Evolutionary conservation across 2,888 invertebrate species (phyloP), one percentile per base, ranked within the genome.

Genomic region (Agrotis segetum): DNA sequence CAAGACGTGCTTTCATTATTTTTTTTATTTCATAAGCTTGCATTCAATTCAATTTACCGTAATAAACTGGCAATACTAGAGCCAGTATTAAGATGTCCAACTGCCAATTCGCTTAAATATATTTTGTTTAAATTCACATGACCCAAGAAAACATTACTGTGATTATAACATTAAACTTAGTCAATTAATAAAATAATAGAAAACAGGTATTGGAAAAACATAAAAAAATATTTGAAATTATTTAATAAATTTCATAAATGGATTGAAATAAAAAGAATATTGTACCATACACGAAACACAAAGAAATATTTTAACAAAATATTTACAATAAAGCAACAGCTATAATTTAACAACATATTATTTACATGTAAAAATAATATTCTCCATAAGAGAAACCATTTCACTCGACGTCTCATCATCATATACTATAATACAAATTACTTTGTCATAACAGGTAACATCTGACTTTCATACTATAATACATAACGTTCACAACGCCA

Each of bases 391-490:
- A 91, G 91, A 92, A 90, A 88, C 79, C 81, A 83, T 88, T 90
- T 88, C 87, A 88, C 89, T 89, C 90, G 88, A 88, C 90, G 88
- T 88, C 88, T 89, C 85, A 74, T 83, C 88, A 87, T 88, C 88
- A 88, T 91, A 90, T 92, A 91, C 91, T 95, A 95, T 93, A 93
- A 93, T 94, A 95, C 95, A 95, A 92, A 93, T 94, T 93, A 95
- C 92, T 95, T 96, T 95, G 94, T 95, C 95, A 95, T 95, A 96
- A 96, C 96, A 96, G 96, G 96, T 96, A 96, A 96, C 96, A 96
- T 96, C 94, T 95, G 96, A 96, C 96, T 96, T 96, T 92, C 93
- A 95, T 92, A 93, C 92, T 95, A 94, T 95, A 94, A 93, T 95
- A 95, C 94, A 95, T 92, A 95, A 96, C 96, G 95, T 96, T 96